Percentiles rank a stretch among this genome's conserved stretches.
phyloP scores from a whole-genome alignment of 1,140 invertebrate species.

The Trachelipus rathkii region DNA sequence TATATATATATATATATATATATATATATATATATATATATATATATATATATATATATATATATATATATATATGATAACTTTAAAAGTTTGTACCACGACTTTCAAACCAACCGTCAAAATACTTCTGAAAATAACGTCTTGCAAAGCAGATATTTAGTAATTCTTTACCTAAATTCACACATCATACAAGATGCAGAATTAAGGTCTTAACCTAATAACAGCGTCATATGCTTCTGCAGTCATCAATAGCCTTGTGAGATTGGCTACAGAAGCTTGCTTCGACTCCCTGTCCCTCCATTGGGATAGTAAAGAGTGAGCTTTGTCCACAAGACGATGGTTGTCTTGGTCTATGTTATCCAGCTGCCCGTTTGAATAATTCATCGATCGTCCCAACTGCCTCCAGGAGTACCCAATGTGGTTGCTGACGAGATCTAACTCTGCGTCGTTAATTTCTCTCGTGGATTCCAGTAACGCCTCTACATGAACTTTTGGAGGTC shows the following conservation, averaged over 20 bases:
- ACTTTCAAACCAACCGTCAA: no score
- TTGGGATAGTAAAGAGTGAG: conserved; percentile 10
- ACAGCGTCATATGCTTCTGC: conserved; percentile 20
- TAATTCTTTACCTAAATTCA: no score
- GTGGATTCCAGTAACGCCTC: neutral
- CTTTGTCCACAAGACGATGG: conserved; percentile 23
- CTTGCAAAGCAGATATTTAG: no score
- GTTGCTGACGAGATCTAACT: conserved; percentile 12
- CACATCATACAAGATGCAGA: no score
- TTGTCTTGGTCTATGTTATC: conserved; percentile 27
- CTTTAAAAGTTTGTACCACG: no score
- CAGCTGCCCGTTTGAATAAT: conserved; percentile 20
- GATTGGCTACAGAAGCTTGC: conserved; percentile 22
- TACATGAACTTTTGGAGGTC: neutral
- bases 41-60: neutral
- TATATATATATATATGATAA: no score
- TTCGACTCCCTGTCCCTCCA: conserved; percentile 22
- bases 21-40: conserved; percentile 15
- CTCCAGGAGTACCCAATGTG: conserved; percentile 25
- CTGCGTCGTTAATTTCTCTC: conserved; percentile 14
- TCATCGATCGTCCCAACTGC: conserved; percentile 17
- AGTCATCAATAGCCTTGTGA: conserved; percentile 20
- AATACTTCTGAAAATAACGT: no score
- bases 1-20: conserved; percentile 14
- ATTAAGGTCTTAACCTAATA: neutral